phyloP scores from a whole-genome alignment of 2,888 invertebrate species.

The Drosophila engyochracea region DNA sequence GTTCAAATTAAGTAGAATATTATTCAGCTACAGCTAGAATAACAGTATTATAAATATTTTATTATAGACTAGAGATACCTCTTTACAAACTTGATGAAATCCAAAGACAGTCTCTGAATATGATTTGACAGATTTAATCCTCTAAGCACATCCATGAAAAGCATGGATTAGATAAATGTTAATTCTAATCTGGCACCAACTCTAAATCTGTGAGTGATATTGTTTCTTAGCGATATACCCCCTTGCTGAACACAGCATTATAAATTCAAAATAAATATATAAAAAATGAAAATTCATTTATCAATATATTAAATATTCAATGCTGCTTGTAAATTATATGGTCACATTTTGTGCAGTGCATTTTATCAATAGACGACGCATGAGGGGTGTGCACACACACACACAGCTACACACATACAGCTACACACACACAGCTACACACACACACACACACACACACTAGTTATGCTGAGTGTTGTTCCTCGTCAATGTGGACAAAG shows the following conservation, averaged over 20 bases:
- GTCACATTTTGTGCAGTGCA: slow-evolving; percentile 54
- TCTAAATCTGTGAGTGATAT: too few species aligned
- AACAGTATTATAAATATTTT: neutral
- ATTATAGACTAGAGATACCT: neutral
- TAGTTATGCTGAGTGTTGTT: slow-evolving; percentile 55
- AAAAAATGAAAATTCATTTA: neutral
- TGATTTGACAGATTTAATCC: neutral
- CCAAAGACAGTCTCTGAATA: neutral
- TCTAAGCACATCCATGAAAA: accelerated
- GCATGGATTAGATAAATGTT: neutral
- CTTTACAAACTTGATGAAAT: too few species aligned
- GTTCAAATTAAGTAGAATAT: accelerated
- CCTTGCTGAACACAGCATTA: neutral
- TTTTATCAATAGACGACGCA: slow-evolving; percentile 76
- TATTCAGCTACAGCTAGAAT: neutral
- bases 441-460: neutral
- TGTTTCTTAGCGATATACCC: neutral
- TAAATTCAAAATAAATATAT: neutral
- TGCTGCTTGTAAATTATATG: neutral
- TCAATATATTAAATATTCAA: neutral
- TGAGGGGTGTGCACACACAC: slow-evolving; percentile 45
- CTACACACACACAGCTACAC: neutral
- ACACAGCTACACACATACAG: neutral
- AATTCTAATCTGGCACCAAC: too few species aligned
- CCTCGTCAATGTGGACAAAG: slow-evolving; percentile 66